Conservation (phyloP, 2,888 invertebrate species). For the Leptinotarsa rubiginosa region DNA sequence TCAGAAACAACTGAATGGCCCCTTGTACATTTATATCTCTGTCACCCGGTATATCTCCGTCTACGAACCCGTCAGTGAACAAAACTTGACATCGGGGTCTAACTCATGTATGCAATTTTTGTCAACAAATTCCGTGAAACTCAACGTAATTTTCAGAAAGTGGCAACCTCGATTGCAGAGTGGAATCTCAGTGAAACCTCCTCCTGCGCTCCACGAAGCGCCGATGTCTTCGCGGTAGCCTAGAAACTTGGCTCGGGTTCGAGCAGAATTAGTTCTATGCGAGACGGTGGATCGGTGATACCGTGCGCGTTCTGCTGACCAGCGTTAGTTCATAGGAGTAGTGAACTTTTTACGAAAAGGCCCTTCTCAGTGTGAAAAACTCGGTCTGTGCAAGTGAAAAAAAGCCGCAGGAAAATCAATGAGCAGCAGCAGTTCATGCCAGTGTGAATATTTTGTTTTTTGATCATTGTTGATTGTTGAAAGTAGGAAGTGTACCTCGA, state of each 20-base stretch:
- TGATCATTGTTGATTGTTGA: constrained; percentile 7
- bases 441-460: constrained; percentile 11
- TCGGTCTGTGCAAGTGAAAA: constrained; percentile 1
- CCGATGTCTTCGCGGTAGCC: constrained; percentile 16
- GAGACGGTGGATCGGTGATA: constrained; percentile 45
- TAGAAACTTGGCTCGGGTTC: neutral
- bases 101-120: neutral
- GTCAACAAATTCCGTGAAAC: neutral
- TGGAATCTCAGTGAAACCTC: constrained; percentile 29
- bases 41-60: too few relatives aligned
- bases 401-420: constrained; percentile 1
- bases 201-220: constrained; percentile 44
- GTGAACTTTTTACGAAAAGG: constrained; percentile 45
- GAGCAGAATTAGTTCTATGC: constrained; percentile 30
- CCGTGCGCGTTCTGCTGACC: constrained; percentile 41
- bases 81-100: too few relatives aligned
- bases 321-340: constrained; percentile 51
- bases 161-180: constrained; percentile 44
- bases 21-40: too few relatives aligned
- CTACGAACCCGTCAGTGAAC: too few relatives aligned
- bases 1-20: too few relatives aligned
- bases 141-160: neutral
- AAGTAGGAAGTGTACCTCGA: constrained; percentile 13
- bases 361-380: constrained; percentile 34
- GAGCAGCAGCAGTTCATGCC: neutral